Evolutionary conservation across 2,888 invertebrate species (phyloP).

Genomic region (Diachrysia chrysitis): DNA sequence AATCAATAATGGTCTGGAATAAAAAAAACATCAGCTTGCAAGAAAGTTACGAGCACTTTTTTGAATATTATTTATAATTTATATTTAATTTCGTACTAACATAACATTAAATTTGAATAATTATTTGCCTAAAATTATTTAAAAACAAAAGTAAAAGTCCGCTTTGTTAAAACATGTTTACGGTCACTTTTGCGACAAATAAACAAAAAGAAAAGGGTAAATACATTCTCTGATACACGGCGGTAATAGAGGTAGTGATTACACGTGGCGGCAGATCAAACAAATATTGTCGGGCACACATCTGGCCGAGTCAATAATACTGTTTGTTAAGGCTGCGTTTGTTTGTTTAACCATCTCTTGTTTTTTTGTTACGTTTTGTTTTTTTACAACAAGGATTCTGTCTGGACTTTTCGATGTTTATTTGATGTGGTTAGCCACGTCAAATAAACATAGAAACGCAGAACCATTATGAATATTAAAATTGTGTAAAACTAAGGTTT

Average conservation of each 20-base stretch:
- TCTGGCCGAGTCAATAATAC: constrained; percentile 49
- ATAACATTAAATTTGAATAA: too few relatives aligned
- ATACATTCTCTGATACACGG: constrained; percentile 9
- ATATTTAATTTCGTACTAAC: too few relatives aligned
- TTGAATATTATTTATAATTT: too few relatives aligned
- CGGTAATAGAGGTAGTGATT: constrained; percentile 37
- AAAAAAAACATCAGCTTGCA: too few relatives aligned
- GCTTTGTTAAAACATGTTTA: too few relatives aligned
- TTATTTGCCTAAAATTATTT: too few relatives aligned
- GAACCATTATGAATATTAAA: too few relatives aligned
- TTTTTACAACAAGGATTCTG: constrained; percentile 23
- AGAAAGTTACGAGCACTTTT: not conserved
- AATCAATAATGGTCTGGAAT: too few relatives aligned
- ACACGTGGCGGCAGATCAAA: constrained; percentile 34
- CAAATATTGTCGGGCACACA: constrained; percentile 51
- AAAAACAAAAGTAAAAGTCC: too few relatives aligned
- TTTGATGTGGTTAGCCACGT: not conserved
- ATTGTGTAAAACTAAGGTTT: too few relatives aligned
- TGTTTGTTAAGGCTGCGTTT: constrained; percentile 43
- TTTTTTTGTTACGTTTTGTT: constrained; percentile 32
- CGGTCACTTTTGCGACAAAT: not conserved
- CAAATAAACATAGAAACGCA: not conserved
- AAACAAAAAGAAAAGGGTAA: not conserved
- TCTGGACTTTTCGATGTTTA: not conserved
- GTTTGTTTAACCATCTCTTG: constrained; percentile 31